Evolutionary conservation across 2,797 vertebrate genomes (phyloP).

Genomic region (Ceyx erithaca): DNA sequence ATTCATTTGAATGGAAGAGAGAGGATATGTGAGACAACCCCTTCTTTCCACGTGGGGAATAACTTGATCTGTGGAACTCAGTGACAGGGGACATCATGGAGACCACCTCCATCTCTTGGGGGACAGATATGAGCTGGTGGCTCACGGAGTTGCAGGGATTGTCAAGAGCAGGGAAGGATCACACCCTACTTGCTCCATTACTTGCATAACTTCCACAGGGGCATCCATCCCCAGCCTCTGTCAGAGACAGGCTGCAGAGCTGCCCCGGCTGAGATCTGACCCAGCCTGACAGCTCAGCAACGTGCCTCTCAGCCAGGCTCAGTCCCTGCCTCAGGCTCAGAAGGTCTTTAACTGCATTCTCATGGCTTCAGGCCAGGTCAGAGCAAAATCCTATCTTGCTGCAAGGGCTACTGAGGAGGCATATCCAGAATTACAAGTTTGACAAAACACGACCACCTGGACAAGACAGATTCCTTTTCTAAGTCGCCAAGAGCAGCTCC

Average conservation of each 20-base stretch:
- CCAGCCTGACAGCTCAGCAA: not conserved
- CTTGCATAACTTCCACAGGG: not conserved
- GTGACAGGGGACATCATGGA: not conserved
- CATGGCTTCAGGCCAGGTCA: not conserved
- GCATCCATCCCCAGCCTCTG: not conserved
- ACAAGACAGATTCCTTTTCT: not conserved
- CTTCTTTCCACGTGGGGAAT: not conserved
- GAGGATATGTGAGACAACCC: not conserved
- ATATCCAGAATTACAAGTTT: not conserved
- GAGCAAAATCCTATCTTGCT: not conserved
- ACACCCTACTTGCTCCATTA: not conserved
- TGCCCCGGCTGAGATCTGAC: not conserved
- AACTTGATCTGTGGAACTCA: not conserved
- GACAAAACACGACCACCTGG: not conserved
- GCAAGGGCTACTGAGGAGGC: not conserved
- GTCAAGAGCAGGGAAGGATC: not conserved
- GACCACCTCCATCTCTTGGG: not conserved
- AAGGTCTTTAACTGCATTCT: not conserved
- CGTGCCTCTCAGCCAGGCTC: not conserved
- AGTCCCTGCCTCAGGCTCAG: not conserved
- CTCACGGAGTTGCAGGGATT: not conserved
- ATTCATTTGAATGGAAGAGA: not conserved
- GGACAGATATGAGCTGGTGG: not conserved
- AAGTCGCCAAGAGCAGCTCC: not conserved
- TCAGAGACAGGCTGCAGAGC: not conserved